phyloP scores from a whole-genome alignment of 2,797 vertebrate species.

The Danio albolineatus region DNA sequence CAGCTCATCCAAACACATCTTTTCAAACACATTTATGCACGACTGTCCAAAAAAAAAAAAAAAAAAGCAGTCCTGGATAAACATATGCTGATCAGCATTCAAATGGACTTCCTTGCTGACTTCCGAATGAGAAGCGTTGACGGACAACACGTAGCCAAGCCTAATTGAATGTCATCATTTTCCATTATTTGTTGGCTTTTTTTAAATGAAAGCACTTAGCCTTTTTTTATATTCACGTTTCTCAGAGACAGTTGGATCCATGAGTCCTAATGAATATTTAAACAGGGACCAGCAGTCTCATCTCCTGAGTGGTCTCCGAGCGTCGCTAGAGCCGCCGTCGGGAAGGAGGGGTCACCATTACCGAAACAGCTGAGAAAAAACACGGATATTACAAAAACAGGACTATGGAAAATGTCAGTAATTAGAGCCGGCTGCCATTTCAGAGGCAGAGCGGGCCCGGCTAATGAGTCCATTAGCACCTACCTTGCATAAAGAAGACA shows the following conservation, averaged over 20 bases:
- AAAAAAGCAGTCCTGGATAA: constrained; percentile 25
- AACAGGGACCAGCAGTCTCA: constrained; percentile 45
- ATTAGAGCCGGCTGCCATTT: constrained; percentile 59
- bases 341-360: constrained; percentile 52
- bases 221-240: constrained; percentile 50
- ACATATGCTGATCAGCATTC: constrained; percentile 49
- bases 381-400: constrained; percentile 52
- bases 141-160: constrained; percentile 23
- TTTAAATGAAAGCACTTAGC: constrained; percentile 63
- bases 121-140: constrained; percentile 53
- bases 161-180: constrained; percentile 63
- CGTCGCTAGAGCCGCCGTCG: neutral
- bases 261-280: constrained; percentile 62
- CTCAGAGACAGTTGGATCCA: constrained; percentile 54
- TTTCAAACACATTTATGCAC: constrained; percentile 45
- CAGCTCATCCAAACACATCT: constrained; percentile 49
- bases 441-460: constrained; percentile 65
- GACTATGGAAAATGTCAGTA: constrained; percentile 58
- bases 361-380: constrained; percentile 42
- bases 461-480: constrained; percentile 84
- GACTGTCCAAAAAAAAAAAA: constrained; percentile 21
- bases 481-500: constrained; percentile 60
- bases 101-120: constrained; percentile 52
- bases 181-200: constrained; percentile 59
- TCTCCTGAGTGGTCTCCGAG: constrained; percentile 52